Conservation (phyloP, 2,888 invertebrate species). For the Tenthredo mesomela region DNA sequence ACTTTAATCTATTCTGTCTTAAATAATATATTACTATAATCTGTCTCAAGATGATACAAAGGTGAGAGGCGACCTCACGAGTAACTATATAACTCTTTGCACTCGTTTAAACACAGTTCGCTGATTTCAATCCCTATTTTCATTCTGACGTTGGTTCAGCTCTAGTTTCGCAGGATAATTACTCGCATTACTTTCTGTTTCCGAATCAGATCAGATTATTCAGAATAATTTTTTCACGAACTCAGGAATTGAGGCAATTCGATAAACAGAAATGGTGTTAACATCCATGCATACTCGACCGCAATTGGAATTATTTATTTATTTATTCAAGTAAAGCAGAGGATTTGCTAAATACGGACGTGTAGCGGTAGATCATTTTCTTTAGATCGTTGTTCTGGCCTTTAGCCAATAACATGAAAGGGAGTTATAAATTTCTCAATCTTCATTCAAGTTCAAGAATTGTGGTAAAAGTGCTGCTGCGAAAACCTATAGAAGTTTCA, state of each 20-base stretch:
- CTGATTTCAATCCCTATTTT: conserved; percentile 17
- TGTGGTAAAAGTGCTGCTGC: conserved; percentile 1
- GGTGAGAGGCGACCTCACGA: neutral
- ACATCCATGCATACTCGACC: neutral
- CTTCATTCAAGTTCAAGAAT: conserved; percentile 54
- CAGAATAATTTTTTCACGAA: neutral
- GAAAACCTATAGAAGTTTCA: conserved; percentile 6
- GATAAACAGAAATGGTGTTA: conserved; percentile 2
- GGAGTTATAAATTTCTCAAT: conserved; percentile 63
- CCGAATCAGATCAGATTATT: neutral
- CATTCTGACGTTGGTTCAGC: neutral
- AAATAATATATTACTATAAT: conserved; percentile 11
- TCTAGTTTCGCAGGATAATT: neutral
- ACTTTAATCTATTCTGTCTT: conserved; percentile 24
- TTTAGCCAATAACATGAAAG: conserved; percentile 60
- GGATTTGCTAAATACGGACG: neutral
- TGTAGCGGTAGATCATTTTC: conserved; percentile 57
- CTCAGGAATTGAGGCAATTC: neutral
- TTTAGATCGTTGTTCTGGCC: conserved; percentile 58
- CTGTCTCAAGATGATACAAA: neutral
- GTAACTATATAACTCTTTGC: neutral
- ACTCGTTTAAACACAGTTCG: conserved; percentile 11
- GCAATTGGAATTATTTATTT: conserved; percentile 28
- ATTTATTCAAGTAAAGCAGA: conserved; percentile 28
- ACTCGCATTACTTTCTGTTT: neutral